Evolutionary conservation across 2,113 vertebrate species (phyloP).

Genomic region (Cololabis saira): DNA sequence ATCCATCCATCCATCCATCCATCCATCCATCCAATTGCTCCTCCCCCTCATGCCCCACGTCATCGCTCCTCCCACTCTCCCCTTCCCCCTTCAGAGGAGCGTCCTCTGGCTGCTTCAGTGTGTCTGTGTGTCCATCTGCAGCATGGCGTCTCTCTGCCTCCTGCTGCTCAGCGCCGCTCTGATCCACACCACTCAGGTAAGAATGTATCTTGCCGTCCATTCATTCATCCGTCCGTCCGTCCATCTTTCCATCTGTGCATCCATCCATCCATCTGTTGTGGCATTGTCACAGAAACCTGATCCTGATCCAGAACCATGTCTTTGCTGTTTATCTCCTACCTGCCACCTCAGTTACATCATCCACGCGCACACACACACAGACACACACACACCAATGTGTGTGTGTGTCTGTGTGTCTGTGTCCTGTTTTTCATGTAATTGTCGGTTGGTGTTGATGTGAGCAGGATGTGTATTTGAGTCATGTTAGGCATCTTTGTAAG

Average conservation of each 20-base stretch:
- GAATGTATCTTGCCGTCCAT: neutral
- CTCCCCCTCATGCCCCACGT: neutral
- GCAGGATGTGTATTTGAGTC: too few species aligned
- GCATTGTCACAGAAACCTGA: constrained; percentile 16
- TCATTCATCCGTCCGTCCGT: neutral
- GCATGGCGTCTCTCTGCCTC: constrained; percentile 65
- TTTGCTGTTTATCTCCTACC: constrained; percentile 4
- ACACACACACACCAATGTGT: too few species aligned
- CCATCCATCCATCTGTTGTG: too few species aligned
- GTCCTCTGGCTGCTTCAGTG: constrained; percentile 17
- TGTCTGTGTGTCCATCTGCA: constrained; percentile 35
- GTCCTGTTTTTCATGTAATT: neutral
- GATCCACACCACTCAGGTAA: constrained; percentile 63
- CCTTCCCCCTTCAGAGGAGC: constrained; percentile 19
- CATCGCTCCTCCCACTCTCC: neutral
- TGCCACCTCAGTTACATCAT: neutral
- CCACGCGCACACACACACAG: too few species aligned
- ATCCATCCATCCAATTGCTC: neutral
- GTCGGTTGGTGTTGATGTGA: constrained; percentile 7
- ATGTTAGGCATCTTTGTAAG: neutral
- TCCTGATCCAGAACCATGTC: neutral
- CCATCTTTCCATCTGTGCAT: neutral
- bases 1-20: too few species aligned
- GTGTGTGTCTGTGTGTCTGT: too few species aligned
- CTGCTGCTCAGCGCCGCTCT: constrained; percentile 63